A percentile compares a stretch with the other conserved stretches of the same genome.
Evolutionary conservation across 2,888 invertebrate genomes (phyloP).

Genomic region (Lypha dubia): DNA sequence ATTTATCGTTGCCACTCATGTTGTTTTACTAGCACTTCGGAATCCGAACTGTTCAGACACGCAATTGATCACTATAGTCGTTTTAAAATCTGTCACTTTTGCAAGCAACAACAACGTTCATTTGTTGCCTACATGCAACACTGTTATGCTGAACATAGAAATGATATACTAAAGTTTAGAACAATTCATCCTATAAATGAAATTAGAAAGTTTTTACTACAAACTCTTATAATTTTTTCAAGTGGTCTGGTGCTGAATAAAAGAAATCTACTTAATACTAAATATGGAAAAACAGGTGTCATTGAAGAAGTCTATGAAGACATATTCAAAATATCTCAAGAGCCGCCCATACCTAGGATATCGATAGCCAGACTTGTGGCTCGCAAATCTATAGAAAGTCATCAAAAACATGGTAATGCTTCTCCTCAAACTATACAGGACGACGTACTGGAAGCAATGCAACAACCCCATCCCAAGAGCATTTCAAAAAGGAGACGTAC

Average conservation of each 20-base stretch:
- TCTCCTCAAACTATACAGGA: constrained; percentile 16
- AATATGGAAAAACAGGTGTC: constrained; percentile 68
- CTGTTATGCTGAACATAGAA: constrained; percentile 76
- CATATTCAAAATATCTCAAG: constrained; percentile 75
- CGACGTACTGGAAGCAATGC: constrained; percentile 12
- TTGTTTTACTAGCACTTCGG: constrained; percentile 78
- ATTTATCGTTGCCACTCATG: constrained; percentile 84
- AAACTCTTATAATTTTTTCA: constrained; percentile 78
- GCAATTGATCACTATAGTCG: constrained; percentile 80
- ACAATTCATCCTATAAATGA: constrained; percentile 73
- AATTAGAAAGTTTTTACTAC: constrained; percentile 75
- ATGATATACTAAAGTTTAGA: constrained; percentile 73
- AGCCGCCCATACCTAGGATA: constrained; percentile 78
- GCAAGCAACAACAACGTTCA: constrained; percentile 69
- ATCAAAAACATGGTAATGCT: constrained; percentile 54
- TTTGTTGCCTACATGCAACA: constrained; percentile 80
- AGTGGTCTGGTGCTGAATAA: constrained; percentile 79
- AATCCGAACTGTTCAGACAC: constrained; percentile 82
- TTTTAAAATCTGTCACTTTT: constrained; percentile 77
- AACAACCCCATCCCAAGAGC: constrained; percentile 24
- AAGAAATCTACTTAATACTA: constrained; percentile 75
- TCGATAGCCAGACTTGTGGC: constrained; percentile 76
- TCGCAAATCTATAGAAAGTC: constrained; percentile 74
- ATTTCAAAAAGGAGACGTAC: constrained; percentile 59
- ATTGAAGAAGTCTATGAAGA: constrained; percentile 76